phyloP scores from a whole-genome alignment of 2,113 vertebrate genomes.

The Anthoscopus minutus region DNA sequence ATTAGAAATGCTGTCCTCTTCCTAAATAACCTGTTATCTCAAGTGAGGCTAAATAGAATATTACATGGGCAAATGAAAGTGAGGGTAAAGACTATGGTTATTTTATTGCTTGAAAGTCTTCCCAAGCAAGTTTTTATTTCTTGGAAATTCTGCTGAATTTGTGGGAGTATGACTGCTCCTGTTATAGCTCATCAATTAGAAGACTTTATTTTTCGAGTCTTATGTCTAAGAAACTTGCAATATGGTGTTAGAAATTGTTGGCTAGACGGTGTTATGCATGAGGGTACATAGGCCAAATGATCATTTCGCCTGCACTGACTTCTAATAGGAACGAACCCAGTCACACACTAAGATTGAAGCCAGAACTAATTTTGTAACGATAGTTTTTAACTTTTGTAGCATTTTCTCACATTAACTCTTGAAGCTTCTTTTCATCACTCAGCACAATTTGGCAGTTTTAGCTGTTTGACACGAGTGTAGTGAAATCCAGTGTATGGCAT shows the following conservation, averaged over 20 bases:
- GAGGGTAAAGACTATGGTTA: not conserved
- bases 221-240: not conserved
- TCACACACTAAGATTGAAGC: slow-evolving; percentile 8
- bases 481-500: not conserved
- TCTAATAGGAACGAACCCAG: not conserved
- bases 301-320: not conserved
- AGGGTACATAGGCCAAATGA: not conserved
- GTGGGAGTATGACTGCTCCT: not conserved
- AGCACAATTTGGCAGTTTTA: slow-evolving; percentile 36
- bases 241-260: not conserved
- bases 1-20: not conserved
- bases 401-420: slow-evolving; percentile 25
- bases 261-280: not conserved
- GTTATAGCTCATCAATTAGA: not conserved
- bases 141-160: not conserved
- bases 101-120: not conserved
- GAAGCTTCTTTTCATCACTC: slow-evolving; percentile 30
- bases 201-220: not conserved
- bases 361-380: slow-evolving; percentile 40
- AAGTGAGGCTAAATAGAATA: not conserved
- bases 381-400: slow-evolving; percentile 58
- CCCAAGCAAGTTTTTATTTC: not conserved
- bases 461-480: slow-evolving; percentile 12
- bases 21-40: not conserved
- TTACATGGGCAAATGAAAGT: not conserved